These are phyloP conservation scores for Argyrosomus regius DNA, from an alignment of 2,797 vertebrate genomes.

Conservation along the genomic window DNA sequence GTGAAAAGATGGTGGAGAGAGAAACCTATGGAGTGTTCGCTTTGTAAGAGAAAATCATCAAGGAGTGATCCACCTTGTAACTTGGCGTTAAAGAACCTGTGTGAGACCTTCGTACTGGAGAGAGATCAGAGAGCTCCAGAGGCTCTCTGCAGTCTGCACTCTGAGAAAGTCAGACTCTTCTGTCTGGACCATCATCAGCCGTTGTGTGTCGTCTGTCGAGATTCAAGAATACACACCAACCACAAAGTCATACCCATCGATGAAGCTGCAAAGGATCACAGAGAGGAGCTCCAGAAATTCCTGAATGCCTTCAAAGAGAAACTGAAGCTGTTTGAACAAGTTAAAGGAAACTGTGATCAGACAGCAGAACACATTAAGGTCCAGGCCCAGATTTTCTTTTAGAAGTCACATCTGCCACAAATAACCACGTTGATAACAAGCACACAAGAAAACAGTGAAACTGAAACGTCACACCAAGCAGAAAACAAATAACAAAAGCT, in stretches of 20 bases:
- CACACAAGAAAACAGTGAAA: too few species aligned
- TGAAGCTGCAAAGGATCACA: background rate
- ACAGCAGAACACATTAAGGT: background rate
- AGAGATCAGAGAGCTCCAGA: background rate
- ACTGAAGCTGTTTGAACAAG: background rate
- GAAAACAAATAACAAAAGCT: too few species aligned
- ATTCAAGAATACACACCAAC: background rate
- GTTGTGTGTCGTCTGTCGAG: background rate
- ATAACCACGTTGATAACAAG: too few species aligned
- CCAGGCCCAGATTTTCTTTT: too few species aligned
- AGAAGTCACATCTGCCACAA: too few species aligned
- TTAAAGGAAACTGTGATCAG: background rate
- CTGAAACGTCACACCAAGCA: too few species aligned
- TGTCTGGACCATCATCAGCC: slow-evolving; percentile 16
- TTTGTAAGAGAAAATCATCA: background rate
- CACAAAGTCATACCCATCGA: slow-evolving; percentile 1
- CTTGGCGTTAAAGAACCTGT: too few species aligned
- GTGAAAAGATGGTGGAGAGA: too few species aligned
- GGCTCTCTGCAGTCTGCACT: background rate
- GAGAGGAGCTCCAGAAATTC: background rate
- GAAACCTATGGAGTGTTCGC: background rate
- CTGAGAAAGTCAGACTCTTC: slow-evolving; percentile 12
- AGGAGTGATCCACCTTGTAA: too few species aligned
- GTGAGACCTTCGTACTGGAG: too few species aligned
- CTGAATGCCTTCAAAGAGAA: background rate